Base-by-base conservation (phyloP, 2,797 vertebrate species). In the Crotalus adamanteus region DNA sequence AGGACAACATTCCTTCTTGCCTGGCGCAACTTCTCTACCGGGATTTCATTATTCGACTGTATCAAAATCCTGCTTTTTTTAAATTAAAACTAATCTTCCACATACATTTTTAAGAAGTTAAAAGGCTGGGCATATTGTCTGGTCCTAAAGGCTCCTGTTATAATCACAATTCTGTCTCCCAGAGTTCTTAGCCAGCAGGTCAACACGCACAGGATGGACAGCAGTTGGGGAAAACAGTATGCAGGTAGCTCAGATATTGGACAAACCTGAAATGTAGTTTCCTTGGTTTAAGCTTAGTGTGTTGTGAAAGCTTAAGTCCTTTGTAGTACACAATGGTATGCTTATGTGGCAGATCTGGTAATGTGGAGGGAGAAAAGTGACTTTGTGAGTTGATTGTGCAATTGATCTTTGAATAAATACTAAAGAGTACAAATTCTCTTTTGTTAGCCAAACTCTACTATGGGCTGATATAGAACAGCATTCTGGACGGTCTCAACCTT, bases 31-130 rank as follows among this genome's bases (percentile, higher is more conserved):
- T 95, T 96, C 96, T 96, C 96, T 95, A 95, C 92, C 47, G 0
- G 89, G 95, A 95, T 94, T 96, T 92, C 94, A 88, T 88, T 96
- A 93, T 94, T 95, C 95, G 90, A 94, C 87, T 93, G 59, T 94
- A 91, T 25, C 94, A 94, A 69, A 57, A 28, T 26, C 92, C 42
- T 92, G 89, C 73, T 93, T 37, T 37, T 73, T 65, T n/a, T 4
- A 0, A 0, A 37, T 37, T 20, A 37, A 78, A 78, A 78, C 1
- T 37, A 78, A 78, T 37, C 31, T 78, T 1, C 31, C 69, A 78
- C 3, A 7, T 37, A 78, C 6, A 42, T 37, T 78, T 78, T 42
- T 13, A 88, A 57, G 25, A 22, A 42, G 20, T 55, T 28, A 26
- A 60, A 16, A 2, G 59, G 60, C 37, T 89, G 20, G 0, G 22